Percentiles rank a stretch among this genome's conserved stretches.
phyloP scores from a whole-genome alignment of 2,797 vertebrate genomes.

The Craterocephalus amniculus region DNA sequence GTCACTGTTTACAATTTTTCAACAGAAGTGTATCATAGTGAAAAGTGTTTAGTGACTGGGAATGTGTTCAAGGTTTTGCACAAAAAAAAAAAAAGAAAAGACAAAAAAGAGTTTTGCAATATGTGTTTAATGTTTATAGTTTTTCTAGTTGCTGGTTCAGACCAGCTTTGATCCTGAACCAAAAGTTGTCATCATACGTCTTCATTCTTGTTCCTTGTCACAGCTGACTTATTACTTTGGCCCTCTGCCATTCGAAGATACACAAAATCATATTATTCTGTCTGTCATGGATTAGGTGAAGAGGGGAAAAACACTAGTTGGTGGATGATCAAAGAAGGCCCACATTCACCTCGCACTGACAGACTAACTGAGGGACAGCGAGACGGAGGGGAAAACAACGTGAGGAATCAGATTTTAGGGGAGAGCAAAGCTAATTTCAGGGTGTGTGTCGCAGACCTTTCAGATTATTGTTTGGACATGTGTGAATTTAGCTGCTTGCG shows the following conservation, averaged over 20 bases:
- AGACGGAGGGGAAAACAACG: constrained; percentile 82
- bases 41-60: background rate
- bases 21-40: background rate
- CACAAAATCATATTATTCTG: constrained; percentile 95
- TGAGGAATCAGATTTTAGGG: constrained; percentile 86
- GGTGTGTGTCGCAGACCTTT: constrained; percentile 30
- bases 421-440: constrained; percentile 41
- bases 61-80: background rate
- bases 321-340: constrained; percentile 92
- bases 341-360: constrained; percentile 90
- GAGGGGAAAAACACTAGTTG: constrained; percentile 88
- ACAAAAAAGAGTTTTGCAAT: background rate
- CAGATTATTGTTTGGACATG: constrained; percentile 32
- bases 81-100: background rate
- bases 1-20: constrained; percentile 3
- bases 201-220: constrained; percentile 59
- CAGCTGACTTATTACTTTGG: constrained; percentile 87
- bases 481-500: constrained; percentile 29
- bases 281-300: constrained; percentile 94
- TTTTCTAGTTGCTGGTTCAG: background rate
- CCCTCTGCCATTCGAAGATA: constrained; percentile 93
- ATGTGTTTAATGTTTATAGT: background rate
- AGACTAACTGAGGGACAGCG: constrained; percentile 77
- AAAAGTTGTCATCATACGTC: constrained; percentile 58
- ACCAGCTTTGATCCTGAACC: constrained; percentile 39